Base-by-base conservation (phyloP, 2,113 vertebrate genomes). In the Cichladusa arquata region DNA sequence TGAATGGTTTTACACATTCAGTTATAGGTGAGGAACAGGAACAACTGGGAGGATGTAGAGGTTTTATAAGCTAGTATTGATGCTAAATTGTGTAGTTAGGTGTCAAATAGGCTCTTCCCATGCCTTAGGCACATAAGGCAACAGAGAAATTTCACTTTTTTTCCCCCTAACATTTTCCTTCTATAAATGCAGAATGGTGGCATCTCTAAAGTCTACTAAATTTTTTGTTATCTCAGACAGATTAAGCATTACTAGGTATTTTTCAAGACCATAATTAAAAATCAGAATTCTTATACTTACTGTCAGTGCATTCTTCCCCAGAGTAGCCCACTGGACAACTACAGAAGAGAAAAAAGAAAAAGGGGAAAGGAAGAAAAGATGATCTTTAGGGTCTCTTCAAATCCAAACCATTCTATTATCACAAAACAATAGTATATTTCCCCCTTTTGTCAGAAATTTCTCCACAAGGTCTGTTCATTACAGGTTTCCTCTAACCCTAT, bases 291-390 rank as follows among this genome's bases (percentile, higher is more conserved):
- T 48, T 51, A 11, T 97, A 98, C 98, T 98, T 88, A 98, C 98
- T 4, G 61, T 98, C 87, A 3, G 3, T 1, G 47, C 98, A 98
- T 0, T 80, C 1, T 2, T 70, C 40, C 72, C 98, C 98, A 5
- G 91, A 92, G 54, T 69, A 98, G 61, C 98, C 98, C 65, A 98
- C 96, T 1, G 33, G 0, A 94, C 98, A 98, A 34, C 98, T 98
- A 70, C 34, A 96, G 74, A 3, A 96, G 14, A 91, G 19, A 6
- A 66, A 58, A 90, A 64, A 19, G 2, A 31, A 62, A 91, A 54
- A 40, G 5, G 4, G 9, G 33, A 58, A 81, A 70, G 25, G 60
- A 72, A 90, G 34, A 13, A 47, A 76, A 25, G 7, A 23, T 71
- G 9, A 48, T 50, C 23, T 62, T 81, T 38, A 69, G 12, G 17